Conservation (phyloP, 2,888 invertebrate species). For the Phyllotreta cruciferae region DNA sequence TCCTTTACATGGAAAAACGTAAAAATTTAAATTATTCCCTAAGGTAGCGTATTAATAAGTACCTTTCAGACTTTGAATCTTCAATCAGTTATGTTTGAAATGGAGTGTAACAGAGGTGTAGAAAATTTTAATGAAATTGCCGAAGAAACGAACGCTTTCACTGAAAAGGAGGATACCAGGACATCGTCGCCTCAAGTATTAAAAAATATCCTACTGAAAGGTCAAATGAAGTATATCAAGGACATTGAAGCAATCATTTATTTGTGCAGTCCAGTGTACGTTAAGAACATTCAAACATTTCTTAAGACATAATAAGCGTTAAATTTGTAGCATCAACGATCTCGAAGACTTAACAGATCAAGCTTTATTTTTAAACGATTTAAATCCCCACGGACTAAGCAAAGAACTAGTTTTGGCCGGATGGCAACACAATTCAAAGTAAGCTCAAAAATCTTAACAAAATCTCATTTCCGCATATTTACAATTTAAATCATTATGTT, state of each 20-base stretch:
- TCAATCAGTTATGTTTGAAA: slow-evolving; percentile 81
- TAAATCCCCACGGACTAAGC: slow-evolving; percentile 84
- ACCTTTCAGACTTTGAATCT: slow-evolving; percentile 72
- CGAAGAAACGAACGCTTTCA: slow-evolving; percentile 32
- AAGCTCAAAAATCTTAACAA: slow-evolving; percentile 35
- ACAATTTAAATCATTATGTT: no score
- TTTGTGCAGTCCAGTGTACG: slow-evolving; percentile 85
- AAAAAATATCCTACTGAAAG: slow-evolving; percentile 77
- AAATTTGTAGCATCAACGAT: slow-evolving; percentile 73
- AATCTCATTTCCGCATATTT: no score
- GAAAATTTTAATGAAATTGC: slow-evolving; percentile 44
- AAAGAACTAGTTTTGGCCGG: slow-evolving; percentile 81
- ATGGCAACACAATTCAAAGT: slow-evolving; percentile 82
- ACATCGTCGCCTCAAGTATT: slow-evolving; percentile 59
- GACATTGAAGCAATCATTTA: slow-evolving; percentile 85
- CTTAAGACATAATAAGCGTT: not conserved
- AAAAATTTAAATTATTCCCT: slow-evolving; percentile 46
- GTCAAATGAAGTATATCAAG: slow-evolving; percentile 82
- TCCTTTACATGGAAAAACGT: slow-evolving; percentile 85
- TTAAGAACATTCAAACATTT: slow-evolving; percentile 38
- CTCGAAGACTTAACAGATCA: slow-evolving; percentile 80
- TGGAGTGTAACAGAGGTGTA: slow-evolving; percentile 73
- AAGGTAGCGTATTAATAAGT: slow-evolving; percentile 18
- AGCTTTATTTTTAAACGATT: slow-evolving; percentile 78
- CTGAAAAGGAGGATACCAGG: slow-evolving; percentile 20